Percentiles rank a stretch among this genome's conserved stretches.
Evolutionary conservation across 2,797 vertebrate species (phyloP).

Genomic region (Philypnodon macrostomus): DNA sequence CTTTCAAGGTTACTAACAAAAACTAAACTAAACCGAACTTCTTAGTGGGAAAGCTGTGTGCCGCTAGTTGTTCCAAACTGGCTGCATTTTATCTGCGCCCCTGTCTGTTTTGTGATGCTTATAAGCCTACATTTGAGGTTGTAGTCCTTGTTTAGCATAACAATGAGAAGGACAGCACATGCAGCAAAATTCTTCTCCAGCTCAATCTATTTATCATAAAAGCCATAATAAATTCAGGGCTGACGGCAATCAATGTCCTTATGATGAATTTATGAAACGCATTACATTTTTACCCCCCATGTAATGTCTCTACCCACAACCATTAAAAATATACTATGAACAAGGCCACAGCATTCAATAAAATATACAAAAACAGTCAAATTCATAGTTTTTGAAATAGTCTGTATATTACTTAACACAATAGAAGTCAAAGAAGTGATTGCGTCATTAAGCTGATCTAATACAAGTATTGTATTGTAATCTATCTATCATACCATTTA

Average conservation of each 20-base stretch:
- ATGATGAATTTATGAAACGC: slow-evolving; percentile 6
- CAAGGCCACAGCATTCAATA: not conserved
- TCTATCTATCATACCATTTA: not conserved
- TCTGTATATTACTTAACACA: no score
- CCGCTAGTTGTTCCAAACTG: no score
- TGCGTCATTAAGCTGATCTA: no score
- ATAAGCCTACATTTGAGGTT: not conserved
- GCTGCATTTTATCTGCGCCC: no score
- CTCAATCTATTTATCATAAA: slow-evolving; percentile 1
- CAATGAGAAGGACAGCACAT: slow-evolving; percentile 1
- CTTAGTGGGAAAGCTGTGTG: no score
- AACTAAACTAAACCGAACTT: no score
- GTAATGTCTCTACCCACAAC: slow-evolving; percentile 4
- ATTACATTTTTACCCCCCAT: slow-evolving; percentile 7
- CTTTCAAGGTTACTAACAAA: no score
- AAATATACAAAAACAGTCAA: no score
- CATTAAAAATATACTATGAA: slow-evolving; percentile 4
- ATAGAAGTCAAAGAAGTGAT: no score
- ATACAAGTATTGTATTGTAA: no score
- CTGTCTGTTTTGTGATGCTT: no score
- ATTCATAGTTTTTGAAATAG: no score
- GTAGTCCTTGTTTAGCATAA: not conserved
- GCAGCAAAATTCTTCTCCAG: not conserved
- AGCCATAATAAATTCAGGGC: slow-evolving; percentile 4
- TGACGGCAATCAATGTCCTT: slow-evolving; percentile 8